Percentiles rank a stretch among this genome's conserved stretches.
These are phyloP conservation scores for Drosophila pseudotakahashii DNA, from an alignment of 2,888 invertebrate genomes.

Conservation along the genomic window DNA sequence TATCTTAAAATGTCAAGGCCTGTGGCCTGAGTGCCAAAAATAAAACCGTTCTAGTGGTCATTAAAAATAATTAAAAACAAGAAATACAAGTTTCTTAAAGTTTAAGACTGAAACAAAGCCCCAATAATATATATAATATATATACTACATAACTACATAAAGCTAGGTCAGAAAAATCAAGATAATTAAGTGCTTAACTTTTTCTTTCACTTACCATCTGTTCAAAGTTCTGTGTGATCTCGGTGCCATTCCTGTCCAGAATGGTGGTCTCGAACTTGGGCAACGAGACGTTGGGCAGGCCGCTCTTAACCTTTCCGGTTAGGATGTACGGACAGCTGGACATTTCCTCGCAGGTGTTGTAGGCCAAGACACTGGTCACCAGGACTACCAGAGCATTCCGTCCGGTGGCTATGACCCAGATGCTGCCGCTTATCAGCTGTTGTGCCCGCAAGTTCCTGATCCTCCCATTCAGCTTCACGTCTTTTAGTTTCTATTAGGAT, in stretches of 20 bases:
- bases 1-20: no score
- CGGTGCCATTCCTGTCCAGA: conserved; percentile 73
- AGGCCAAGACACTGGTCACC: conserved; percentile 86
- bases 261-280: conserved; percentile 90
- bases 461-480: conserved; percentile 57
- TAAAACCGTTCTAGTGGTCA: not conserved
- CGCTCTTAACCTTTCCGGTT: conserved; percentile 89
- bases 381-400: conserved; percentile 94
- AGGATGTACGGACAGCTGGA: conserved; percentile 88
- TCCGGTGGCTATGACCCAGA: conserved; percentile 92
- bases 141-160: no score
- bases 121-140: not conserved
- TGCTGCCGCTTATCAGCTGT: conserved; percentile 85
- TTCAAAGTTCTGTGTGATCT: conserved; percentile 71
- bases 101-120: not conserved
- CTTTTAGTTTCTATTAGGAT: conserved; percentile 71
- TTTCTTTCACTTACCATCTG: conserved; percentile 73
- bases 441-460: conserved; percentile 76
- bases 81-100: not conserved
- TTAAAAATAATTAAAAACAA: conserved; percentile 38
- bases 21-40: not conserved
- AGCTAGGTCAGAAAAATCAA: not conserved
- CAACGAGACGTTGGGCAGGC: conserved; percentile 88
- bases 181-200: conserved; percentile 53
- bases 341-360: conserved; percentile 85